These are phyloP conservation scores for Cephus nigrinus DNA, from an alignment of 2,888 invertebrate species.

Conservation along the genomic window DNA sequence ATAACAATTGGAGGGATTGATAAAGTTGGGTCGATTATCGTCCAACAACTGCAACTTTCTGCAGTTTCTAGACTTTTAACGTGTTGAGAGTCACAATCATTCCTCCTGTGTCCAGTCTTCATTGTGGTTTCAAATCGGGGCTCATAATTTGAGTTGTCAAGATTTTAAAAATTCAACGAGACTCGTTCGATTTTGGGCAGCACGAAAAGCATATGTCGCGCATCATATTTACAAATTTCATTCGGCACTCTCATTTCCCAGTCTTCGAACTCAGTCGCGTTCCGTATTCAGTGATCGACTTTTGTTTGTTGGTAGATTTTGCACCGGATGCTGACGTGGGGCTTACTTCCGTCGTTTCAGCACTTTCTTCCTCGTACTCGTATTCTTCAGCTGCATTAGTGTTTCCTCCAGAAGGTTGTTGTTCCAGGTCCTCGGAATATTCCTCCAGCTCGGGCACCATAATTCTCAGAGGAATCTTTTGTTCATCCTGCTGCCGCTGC, in stretches of 20 bases:
- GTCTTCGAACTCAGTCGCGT: slow-evolving; percentile 46
- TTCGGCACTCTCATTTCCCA: slow-evolving; percentile 22
- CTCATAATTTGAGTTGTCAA: no score
- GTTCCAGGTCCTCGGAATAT: slow-evolving; percentile 54
- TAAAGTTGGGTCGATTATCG: no score
- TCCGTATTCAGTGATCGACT: slow-evolving; percentile 43
- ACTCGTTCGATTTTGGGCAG: no score
- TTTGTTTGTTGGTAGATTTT: slow-evolving; percentile 13
- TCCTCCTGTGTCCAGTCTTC: no score
- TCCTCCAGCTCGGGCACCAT: slow-evolving; percentile 67
- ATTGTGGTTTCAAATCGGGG: no score
- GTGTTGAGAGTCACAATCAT: no score
- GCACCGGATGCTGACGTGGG: slow-evolving; percentile 23
- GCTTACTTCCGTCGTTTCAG: slow-evolving; percentile 30
- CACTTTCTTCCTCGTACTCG: slow-evolving; percentile 50
- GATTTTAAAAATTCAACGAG: no score
- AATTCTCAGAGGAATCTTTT: slow-evolving; percentile 66
- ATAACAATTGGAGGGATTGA: no score
- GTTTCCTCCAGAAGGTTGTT: slow-evolving; percentile 39
- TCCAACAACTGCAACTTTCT: no score
- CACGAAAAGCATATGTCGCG: no score
- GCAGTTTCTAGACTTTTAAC: no score
- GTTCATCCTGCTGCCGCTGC: slow-evolving; percentile 13
- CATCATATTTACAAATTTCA: neutral
- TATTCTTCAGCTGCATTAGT: slow-evolving; percentile 40